Conservation (phyloP, 2,113 vertebrate genomes). For the Myiozetetes cayanensis region DNA sequence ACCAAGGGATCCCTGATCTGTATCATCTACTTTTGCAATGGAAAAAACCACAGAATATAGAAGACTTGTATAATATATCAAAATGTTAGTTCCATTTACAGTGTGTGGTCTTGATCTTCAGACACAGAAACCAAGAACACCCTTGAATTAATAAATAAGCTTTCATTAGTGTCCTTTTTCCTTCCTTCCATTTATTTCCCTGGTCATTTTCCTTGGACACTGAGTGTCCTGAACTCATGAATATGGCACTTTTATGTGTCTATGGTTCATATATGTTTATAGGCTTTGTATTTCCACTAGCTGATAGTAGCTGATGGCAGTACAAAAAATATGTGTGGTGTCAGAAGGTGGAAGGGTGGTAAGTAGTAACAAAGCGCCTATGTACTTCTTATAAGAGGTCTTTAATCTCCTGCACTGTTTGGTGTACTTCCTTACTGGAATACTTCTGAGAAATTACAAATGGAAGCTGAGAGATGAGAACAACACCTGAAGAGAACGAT, state of each 20-base stretch:
- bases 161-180: background rate
- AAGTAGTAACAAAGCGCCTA: background rate
- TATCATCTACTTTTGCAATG: background rate
- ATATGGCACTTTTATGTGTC: background rate
- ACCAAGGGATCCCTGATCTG: background rate
- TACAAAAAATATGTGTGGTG: background rate
- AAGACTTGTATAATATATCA: background rate
- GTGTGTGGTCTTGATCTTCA: background rate
- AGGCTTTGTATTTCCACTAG: background rate
- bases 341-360: background rate
- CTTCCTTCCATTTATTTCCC: background rate
- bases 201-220: background rate
- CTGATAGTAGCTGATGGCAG: background rate
- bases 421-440: background rate
- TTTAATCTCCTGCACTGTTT: background rate
- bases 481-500: background rate
- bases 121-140: background rate
- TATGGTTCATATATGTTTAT: background rate
- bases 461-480: background rate
- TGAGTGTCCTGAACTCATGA: background rate
- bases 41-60: background rate
- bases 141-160: background rate
- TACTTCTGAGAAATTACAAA: background rate
- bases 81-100: background rate
- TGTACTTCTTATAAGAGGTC: background rate